Conservation (phyloP, 2,797 vertebrate species). For the Myotis vivesi region DNA sequence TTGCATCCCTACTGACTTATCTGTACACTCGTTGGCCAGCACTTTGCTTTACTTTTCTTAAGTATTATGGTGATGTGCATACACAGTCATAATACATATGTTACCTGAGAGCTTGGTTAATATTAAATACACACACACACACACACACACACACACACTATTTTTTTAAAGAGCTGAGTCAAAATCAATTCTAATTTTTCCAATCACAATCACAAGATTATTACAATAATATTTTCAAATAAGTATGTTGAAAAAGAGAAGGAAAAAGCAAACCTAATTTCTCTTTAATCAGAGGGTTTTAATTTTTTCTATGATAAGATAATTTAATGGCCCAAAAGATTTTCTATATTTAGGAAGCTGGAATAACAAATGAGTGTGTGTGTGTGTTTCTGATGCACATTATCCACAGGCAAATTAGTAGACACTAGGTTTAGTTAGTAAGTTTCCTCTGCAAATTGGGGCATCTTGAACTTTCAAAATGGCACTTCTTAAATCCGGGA, state of each 20-base stretch:
- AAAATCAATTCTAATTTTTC: neutral
- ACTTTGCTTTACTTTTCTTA: constrained; percentile 20
- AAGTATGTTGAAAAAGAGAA: neutral
- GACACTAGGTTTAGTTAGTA: neutral
- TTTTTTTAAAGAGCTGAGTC: neutral
- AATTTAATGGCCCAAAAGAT: neutral
- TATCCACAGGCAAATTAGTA: neutral
- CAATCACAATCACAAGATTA: neutral
- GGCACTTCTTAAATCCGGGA: neutral
- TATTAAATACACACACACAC: neutral
- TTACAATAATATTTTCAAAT: neutral
- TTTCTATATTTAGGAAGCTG: neutral
- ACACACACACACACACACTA: neutral
- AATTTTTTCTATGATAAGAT: neutral
- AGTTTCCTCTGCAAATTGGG: neutral
- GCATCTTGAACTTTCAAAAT: neutral
- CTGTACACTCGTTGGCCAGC: neutral
- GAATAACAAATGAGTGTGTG: neutral
- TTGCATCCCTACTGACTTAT: neutral
- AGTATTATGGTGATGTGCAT: neutral
- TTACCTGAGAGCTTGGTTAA: neutral
- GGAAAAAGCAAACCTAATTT: neutral
- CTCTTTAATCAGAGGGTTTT: neutral
- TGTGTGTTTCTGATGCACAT: neutral
- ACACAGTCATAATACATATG: neutral